Evolutionary conservation across 1,140 invertebrate genomes (phyloP), one percentile per base, ranked within the genome.

Genomic region (Bacillus rossius): DNA sequence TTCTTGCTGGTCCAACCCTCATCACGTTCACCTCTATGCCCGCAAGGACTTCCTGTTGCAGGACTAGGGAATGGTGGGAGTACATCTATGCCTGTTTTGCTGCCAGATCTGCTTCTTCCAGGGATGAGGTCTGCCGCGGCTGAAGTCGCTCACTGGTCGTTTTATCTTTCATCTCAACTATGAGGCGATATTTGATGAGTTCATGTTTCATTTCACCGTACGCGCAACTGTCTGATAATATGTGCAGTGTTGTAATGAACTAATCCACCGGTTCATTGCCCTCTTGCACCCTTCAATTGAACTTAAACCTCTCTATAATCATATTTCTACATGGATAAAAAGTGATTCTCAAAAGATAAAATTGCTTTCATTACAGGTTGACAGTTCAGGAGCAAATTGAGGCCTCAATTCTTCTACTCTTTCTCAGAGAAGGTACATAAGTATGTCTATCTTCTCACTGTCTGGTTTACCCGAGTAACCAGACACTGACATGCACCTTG

Each of bases 141-240:
- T 68, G 67, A 23, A 71, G 22, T 25, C 61, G 57, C 58, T 69
- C 64, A 4, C 60, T 65, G 5, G 65, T 56, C 48, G 61, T 62
- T 0, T 22, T 43, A 51, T 72, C 64, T 5, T 23, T 29, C n/a
- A 69, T 54, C 10, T 71, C 70, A 3, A 73, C 68, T 1, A 74
- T 67, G 16, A 75, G 68, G 29, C 67, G 55, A 51, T 73, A 72
- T 40, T 70, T 41, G 22, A 74, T 73, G 29, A 75, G 50, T 40
- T 69, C 64, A 14, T 75, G 69, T 7, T 34, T 34, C 29, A 10
- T 7, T 34, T 34, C 4, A 34, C 29, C 29, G 4, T 4, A 34
- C 4, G 4, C 29, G 10, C 29, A 34, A 34, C 10, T 34, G 10
- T 34, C 29, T 10, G 10, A 4, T 10, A 34, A 34, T 34, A 10